Base-by-base conservation (phyloP, 2,113 vertebrate genomes). In the Brienomyrus brachyistius region DNA sequence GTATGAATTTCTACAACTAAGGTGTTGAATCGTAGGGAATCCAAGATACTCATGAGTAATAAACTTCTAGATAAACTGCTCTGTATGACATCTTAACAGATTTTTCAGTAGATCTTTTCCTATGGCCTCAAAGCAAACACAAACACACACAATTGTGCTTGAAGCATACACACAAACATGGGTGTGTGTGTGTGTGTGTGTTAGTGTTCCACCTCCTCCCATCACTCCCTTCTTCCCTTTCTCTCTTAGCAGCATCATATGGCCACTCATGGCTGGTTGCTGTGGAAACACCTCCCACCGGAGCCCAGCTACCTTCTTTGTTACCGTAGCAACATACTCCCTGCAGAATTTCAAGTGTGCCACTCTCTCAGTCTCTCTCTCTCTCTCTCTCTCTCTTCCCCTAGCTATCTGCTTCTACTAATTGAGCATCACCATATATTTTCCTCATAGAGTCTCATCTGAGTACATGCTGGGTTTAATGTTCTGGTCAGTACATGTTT, bases 241-340 rank as follows among this genome's bases (percentile, higher is more conserved):
- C 92, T 89, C 92, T 93, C 92, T 94, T 93, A 94, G 93, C 94
- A 94, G 91, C 92, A 95, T 96, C 95, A 95, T 92, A 96, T 94
- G 94, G 94, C 94, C 95, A 92, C 93, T 90, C 91, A 96, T 27
- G 94, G 94, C 93, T 91, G 93, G 96, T 96, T 96, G 92, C 95
- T 93, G 92, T 95, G 94, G 95, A 92, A 96, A 96, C 95, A 90
- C 94, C 93, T 95, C 96, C 95, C 96, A 95, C 93, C 92, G 93
- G 95, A 96, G 94, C 93, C 54, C 93, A 90, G 94, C 93, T 96
- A 96, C 96, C 95, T 95, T 94, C 94, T 93, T 92, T 94, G 96
- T 96, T 96, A 94, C 96, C 93, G 92, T 96, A 95, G 95, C 95
- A 95, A 97, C 96, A 93, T 92, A 92, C 92, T 96, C 95, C 94